Evolutionary conservation across 2,888 invertebrate genomes (phyloP), one percentile per base, ranked within the genome.

Genomic region (Heliconius aoede): DNA sequence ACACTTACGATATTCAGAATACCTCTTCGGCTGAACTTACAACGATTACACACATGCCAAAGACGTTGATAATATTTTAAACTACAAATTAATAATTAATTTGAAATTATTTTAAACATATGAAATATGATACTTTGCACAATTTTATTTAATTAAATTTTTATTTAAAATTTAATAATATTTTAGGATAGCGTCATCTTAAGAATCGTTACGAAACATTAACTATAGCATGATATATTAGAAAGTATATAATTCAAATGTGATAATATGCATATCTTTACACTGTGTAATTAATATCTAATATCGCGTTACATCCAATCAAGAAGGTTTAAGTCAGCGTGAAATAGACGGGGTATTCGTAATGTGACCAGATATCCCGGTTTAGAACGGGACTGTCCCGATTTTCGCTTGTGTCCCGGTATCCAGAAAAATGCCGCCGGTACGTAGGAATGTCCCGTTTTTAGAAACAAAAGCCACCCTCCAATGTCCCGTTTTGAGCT

Each of bases 271-370:
- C 65, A n/a, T 32, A 74, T 74, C 61, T 74, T 46, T 72, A 72
- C 71, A 55, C 55, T 55, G 60, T 7, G 60, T 72, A 60, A 72
- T 72, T 72, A 72, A 60, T 72, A 72, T 72, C 40, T 61, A 61
- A 61, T 72, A 72, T 72, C 61, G 18, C 36, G 21, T 72, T 72
- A 61, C 72, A 72, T 72, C 60, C 58, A 72, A 72, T 72, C 72
- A 72, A 72, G 58, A 55, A 67, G 61, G 75, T 73, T 79, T 79
- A 79, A 76, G 77, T 61, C 74, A 65, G 72, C 77, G 65, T 77
- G 75, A 73, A 77, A 77, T 73, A 73, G 73, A 72, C 64, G 72
- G 65, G 61, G 61, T 11, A 36, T 36, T 36, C 36, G 11, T 36
- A 36, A 36, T 11, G 36, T 36, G 36, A 36, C 36, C 36, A 36